Evolutionary conservation across 2,113 vertebrate species (phyloP).

Genomic region (Myotis davidii): DNA sequence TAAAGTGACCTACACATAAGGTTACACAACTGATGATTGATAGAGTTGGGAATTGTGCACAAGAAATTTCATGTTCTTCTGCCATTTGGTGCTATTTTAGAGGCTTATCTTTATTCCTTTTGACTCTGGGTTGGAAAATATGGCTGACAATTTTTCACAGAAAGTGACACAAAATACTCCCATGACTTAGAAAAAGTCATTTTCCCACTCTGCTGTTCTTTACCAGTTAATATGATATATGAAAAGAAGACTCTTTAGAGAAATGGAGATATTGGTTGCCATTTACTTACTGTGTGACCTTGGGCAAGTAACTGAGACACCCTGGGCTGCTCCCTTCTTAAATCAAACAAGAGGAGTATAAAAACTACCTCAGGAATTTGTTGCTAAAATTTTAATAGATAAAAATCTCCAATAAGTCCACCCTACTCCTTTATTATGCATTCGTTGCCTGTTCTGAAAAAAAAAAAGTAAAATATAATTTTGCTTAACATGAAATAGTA

Average conservation of each 20-base stretch:
- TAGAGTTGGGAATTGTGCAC: constrained; percentile 63
- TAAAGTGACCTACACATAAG: constrained; percentile 33
- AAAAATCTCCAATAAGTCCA: constrained; percentile 37
- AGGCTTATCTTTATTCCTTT: constrained; percentile 73
- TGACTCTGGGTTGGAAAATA: constrained; percentile 56
- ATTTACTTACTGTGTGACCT: constrained; percentile 65
- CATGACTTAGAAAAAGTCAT: constrained; percentile 57
- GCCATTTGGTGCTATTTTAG: constrained; percentile 58
- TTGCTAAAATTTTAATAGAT: constrained; percentile 7
- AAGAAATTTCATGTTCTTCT: constrained; percentile 60
- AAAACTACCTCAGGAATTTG: constrained; percentile 15
- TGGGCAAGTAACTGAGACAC: constrained; percentile 36
- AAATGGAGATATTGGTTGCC: constrained; percentile 44
- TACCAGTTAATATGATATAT: constrained; percentile 67
- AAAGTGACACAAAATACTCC: constrained; percentile 72
- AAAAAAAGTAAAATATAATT: constrained; percentile 38
- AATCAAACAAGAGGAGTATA: neutral
- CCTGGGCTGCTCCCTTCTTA: neutral
- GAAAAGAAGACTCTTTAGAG: constrained; percentile 48
- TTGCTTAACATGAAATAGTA: neutral
- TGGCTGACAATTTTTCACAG: constrained; percentile 68
- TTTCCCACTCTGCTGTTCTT: constrained; percentile 38
- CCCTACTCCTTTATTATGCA: neutral
- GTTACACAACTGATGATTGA: constrained; percentile 53
- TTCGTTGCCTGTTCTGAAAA: constrained; percentile 41